Base-by-base conservation (phyloP, 2,888 invertebrate genomes). In the Pteria penguin region DNA sequence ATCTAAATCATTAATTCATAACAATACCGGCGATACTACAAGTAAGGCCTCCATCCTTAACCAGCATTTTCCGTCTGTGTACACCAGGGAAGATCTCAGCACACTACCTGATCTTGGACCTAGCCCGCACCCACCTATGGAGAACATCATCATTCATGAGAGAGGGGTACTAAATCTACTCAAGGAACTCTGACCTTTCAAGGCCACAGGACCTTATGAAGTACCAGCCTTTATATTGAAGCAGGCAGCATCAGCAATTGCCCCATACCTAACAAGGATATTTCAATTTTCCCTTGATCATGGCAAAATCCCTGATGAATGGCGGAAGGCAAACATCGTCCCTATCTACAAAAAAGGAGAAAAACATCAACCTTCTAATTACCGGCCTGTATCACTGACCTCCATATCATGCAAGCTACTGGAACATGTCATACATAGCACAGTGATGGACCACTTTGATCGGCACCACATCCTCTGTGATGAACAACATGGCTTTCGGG, bases 1-100 rank as follows among this genome's bases (percentile, higher is more conserved):
- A n/a, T n/a, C n/a, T n/a, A n/a, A n/a, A n/a, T n/a, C n/a, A n/a
- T n/a, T n/a, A n/a, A n/a, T n/a, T n/a, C n/a, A n/a, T n/a, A n/a
- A n/a, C n/a, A n/a, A n/a, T n/a, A n/a, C n/a, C n/a, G 57, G 72
- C 27, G 55, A 57, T 26, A 63, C 29, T 8, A 11, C 18, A 1
- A 62, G 5, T n/a, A 54, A 54, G 26, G 72, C 63, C 3, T 54
- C 55, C 8, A 69, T 58, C 29, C 69, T 69, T 5, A 69, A 69
- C 32, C n/a, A 69, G 14, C 69, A 55, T 26, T 29, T 67, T n/a
- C 67, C 27, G 57, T 55, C 55, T 27, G 67, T 67, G 4, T 67
- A 55, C 55, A 67, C 63, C 4, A 31, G 3, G 26, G 65, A 72
- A 22, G 27, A 72, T 32, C 29, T 36, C 2, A 57, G 32, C 26